Evolutionary conservation across 92 coral and sea anemone genomes (phyloP).

Genomic region (Epizoanthus illoricatus): DNA sequence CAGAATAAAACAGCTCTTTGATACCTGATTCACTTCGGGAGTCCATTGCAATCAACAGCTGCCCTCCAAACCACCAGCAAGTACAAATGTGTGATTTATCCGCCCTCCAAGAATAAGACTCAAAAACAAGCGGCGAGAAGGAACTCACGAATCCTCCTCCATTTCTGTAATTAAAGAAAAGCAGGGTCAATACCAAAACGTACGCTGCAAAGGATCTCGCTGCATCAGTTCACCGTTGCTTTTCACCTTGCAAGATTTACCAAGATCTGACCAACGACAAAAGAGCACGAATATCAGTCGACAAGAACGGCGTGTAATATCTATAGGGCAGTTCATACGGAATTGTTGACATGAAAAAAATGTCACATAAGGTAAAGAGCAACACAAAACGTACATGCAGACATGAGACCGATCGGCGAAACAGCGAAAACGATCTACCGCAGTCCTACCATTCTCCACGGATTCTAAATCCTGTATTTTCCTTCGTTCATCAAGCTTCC

Average conservation of each 20-base stretch:
- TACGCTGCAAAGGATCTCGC: conserved; percentile 12
- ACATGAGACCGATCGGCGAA: conserved; percentile 13
- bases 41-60: conserved; percentile 17
- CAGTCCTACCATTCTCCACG: conserved; percentile 35
- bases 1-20: conserved; percentile 5
- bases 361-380: conserved; percentile 48
- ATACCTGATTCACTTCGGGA: conserved; percentile 39
- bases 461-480: neutral
- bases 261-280: neutral
- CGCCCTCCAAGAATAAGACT: conserved; percentile 40
- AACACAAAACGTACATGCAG: conserved; percentile 34
- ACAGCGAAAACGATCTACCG: conserved; percentile 26
- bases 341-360: conserved; percentile 56
- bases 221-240: conserved; percentile 20
- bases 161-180: conserved; percentile 39
- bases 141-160: conserved; percentile 38
- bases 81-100: conserved; percentile 30
- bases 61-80: conserved; percentile 30
- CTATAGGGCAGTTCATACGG: conserved; percentile 38
- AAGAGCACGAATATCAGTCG: conserved; percentile 24
- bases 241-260: conserved; percentile 23
- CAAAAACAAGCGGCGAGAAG: conserved; percentile 39
- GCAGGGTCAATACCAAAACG: conserved; percentile 27
- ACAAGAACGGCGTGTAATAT: conserved; percentile 36
- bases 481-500: conserved; percentile 43